phyloP scores from a whole-genome alignment of 64 coral and sea anemone species.

The Trachythela sp. region DNA sequence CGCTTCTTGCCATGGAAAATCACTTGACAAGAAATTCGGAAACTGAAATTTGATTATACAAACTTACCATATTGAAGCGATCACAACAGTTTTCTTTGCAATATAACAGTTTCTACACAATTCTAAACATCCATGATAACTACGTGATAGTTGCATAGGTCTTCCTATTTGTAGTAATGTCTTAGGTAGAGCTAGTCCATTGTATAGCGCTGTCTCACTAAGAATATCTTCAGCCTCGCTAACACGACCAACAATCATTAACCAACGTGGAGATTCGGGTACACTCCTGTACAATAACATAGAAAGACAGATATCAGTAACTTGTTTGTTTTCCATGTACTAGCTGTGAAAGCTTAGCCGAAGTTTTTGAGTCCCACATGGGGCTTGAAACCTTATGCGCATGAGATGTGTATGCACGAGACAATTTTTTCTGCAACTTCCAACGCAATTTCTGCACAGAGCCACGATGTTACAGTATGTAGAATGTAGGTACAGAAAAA shows the following conservation, averaged over 20 bases:
- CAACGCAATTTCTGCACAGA: too few species aligned
- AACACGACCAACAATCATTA: conserved; percentile 79
- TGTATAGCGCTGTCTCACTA: conserved; percentile 78
- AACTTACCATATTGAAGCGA: conserved; percentile 81
- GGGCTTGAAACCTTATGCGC: too few species aligned
- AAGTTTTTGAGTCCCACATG: too few species aligned
- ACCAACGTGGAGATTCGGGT: conserved; percentile 90
- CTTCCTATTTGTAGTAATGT: conserved; percentile 81
- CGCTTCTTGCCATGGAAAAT: too few species aligned
- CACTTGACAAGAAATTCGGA: too few species aligned
- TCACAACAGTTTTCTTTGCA: conserved; percentile 66
- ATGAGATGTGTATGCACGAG: too few species aligned
- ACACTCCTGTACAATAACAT: conserved; percentile 37
- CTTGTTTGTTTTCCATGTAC: background rate
- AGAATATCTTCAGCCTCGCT: conserved; percentile 92
- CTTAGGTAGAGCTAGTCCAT: conserved; percentile 90
- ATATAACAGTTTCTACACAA: conserved; percentile 73
- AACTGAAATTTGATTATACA: background rate
- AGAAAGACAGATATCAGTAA: background rate
- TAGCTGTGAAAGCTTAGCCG: too few species aligned
- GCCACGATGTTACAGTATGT: too few species aligned
- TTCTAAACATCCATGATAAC: conserved; percentile 84
- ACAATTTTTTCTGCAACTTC: too few species aligned
- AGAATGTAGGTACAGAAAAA: too few species aligned
- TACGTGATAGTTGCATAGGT: conserved; percentile 62